A percentile compares a stretch with the other conserved stretches of the same genome.
Conservation (phyloP, 2,888 invertebrate species). For the Ypsolopha sequella region DNA sequence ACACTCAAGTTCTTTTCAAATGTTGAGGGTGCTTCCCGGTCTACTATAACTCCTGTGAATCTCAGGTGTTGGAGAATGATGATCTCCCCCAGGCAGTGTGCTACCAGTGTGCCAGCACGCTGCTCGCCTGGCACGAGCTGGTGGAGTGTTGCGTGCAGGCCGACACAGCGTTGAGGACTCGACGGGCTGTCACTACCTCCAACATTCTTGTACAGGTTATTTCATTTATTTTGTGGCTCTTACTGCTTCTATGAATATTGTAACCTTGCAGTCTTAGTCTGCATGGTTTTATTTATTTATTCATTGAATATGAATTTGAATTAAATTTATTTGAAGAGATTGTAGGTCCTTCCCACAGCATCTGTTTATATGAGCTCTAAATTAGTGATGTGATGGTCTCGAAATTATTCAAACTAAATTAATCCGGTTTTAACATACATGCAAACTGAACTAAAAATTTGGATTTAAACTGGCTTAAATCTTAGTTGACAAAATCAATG, state of each 20-base stretch:
- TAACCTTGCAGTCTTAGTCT: too few species aligned
- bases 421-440: too few species aligned
- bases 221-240: background rate
- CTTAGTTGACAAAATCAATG: too few species aligned
- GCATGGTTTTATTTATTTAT: too few species aligned
- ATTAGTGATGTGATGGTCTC: too few species aligned
- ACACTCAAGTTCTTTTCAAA: background rate
- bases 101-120: slow-evolving; percentile 73
- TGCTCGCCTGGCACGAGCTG: slow-evolving; percentile 76
- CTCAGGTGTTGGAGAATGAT: slow-evolving; percentile 63
- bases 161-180: slow-evolving; percentile 44
- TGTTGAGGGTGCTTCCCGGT: background rate
- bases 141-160: slow-evolving; percentile 66
- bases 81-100: slow-evolving; percentile 72
- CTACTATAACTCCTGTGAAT: background rate
- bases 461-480: too few species aligned
- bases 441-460: too few species aligned
- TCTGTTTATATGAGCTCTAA: too few species aligned
- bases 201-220: background rate
- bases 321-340: too few species aligned
- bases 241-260: background rate
- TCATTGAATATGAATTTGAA: too few species aligned
- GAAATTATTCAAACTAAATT: too few species aligned
- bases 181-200: slow-evolving; percentile 5
- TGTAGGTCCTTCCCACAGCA: too few species aligned